Evolutionary conservation across 2,888 invertebrate genomes (phyloP).

Genomic region (Synergus laeviventris): DNA sequence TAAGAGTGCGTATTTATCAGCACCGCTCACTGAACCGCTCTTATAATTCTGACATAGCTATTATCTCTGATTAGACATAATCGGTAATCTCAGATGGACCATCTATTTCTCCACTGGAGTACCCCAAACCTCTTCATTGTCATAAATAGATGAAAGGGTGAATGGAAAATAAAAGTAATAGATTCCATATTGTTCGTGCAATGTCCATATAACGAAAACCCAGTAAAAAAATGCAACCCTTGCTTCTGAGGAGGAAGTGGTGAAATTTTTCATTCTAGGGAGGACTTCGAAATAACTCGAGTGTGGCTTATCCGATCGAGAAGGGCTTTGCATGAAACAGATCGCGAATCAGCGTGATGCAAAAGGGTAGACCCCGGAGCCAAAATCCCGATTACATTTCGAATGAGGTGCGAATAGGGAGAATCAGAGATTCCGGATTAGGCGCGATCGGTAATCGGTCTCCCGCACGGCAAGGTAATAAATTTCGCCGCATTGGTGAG

Average conservation of each 20-base stretch:
- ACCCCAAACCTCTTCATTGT: background rate
- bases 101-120: constrained; percentile 1
- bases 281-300: background rate
- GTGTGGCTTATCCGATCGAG: constrained; percentile 4
- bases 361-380: constrained; percentile 12
- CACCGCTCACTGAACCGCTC: constrained; percentile 31
- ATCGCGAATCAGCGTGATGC: constrained; percentile 23
- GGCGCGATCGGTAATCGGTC: constrained; percentile 59
- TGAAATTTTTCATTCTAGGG: background rate
- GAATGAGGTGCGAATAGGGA: constrained; percentile 39
- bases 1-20: constrained; percentile 28
- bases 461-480: constrained; percentile 61
- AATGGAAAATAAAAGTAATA: background rate
- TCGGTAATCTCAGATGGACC: constrained; percentile 12
- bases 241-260: background rate
- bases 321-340: constrained; percentile 21
- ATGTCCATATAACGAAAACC: no score
- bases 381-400: constrained; percentile 33
- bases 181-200: no score
- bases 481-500: constrained; percentile 61
- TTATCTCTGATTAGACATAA: constrained; percentile 36
- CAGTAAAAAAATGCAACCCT: background rate
- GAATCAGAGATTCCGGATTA: constrained; percentile 51
- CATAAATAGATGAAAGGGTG: background rate
- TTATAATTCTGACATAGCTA: constrained; percentile 26